These are phyloP conservation scores for Lamellibrachia luymesi DNA, from an alignment of 1,140 invertebrate species.

Conservation along the genomic window DNA sequence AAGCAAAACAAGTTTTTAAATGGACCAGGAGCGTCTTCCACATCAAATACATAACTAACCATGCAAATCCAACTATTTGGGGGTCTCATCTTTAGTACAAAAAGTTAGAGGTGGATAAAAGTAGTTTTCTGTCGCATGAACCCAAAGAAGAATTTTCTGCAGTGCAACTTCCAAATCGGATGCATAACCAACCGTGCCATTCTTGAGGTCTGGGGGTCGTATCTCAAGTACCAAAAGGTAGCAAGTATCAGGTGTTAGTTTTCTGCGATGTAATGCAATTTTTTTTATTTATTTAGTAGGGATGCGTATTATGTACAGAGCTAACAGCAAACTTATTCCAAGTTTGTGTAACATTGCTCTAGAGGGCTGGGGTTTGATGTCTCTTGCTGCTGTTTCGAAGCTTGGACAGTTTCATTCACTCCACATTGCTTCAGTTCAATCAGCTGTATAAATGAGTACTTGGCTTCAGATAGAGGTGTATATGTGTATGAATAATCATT, in stretches of 20 bases:
- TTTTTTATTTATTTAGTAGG: not conserved
- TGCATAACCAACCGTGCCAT: not conserved
- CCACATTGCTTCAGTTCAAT: too few species aligned
- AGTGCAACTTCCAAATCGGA: not conserved
- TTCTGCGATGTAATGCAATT: not conserved
- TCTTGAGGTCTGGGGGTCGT: not conserved
- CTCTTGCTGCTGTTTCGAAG: too few species aligned
- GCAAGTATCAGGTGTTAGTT: not conserved
- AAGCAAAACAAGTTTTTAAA: not conserved
- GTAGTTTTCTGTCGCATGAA: not conserved
- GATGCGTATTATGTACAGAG: not conserved
- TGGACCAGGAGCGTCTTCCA: not conserved
- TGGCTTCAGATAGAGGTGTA: too few species aligned
- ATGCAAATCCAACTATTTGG: not conserved
- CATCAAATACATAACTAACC: not conserved
- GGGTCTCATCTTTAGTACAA: not conserved
- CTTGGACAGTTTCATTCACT: too few species aligned
- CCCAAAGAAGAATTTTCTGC: not conserved
- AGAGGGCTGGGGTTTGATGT: too few species aligned
- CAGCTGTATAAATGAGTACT: too few species aligned
- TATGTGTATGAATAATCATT: too few species aligned
- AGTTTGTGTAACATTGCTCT: not conserved
- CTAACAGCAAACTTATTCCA: not conserved
- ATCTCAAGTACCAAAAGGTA: too few species aligned
- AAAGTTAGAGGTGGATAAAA: not conserved